Evolutionary conservation across 2,888 invertebrate genomes (phyloP), one percentile per base, ranked within the genome.

Genomic region (Loripinus fragilis): DNA sequence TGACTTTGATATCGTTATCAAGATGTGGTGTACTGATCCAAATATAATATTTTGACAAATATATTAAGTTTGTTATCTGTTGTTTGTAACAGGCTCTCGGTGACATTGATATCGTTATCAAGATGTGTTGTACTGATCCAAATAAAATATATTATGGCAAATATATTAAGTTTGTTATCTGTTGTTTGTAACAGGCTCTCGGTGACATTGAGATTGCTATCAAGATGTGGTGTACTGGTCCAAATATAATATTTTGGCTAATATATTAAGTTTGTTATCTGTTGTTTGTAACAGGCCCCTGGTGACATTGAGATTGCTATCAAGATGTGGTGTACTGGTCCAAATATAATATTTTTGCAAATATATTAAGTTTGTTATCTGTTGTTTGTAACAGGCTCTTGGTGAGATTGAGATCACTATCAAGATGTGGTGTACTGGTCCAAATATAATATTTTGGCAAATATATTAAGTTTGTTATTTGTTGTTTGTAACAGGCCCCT

Each of bases 121-220:
- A 93, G 76, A 92, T 93, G 76, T 86, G 94, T 73, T 92, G 94
- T 74, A 85, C 89, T 66, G 91, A 89, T n/a, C 8, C 7, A 10
- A n/a, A n/a, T n/a, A n/a, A n/a, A n/a, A n/a, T n/a, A n/a, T n/a
- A n/a, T n/a, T n/a, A n/a, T n/a, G n/a, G n/a, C n/a, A n/a, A n/a
- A n/a, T n/a, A n/a, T n/a, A n/a, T n/a, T n/a, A n/a, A 10, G 15
- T 41, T 41, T 41, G 41, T 41, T 10, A 10, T 41, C 15, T 41
- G 41, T 41, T 41, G 41, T 41, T 7, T 10, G 7, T 10, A 64
- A 10, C 83, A 93, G 93, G 91, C 94, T 2, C 86, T 94, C 72
- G 92, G 91, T 73, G 94, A 94, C 75, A 94, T 94, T 72, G 93
- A 94, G 88, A 92, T 94, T 42, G 94, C 94, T 69, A 91, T 94